phyloP scores from a whole-genome alignment of 1,140 invertebrate genomes.

The Glomeris maerens region DNA sequence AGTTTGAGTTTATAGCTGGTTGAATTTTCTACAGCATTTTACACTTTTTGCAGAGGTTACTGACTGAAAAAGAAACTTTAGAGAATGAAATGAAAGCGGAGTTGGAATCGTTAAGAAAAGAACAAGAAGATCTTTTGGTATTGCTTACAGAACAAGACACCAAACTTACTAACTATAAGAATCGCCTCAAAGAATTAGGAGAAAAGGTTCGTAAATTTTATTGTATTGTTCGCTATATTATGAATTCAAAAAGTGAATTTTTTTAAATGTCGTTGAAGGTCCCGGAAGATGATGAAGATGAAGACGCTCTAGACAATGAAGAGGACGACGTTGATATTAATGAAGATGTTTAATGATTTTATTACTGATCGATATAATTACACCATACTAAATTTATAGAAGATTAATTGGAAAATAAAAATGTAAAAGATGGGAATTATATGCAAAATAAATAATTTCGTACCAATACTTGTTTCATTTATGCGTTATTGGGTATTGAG shows the following conservation, averaged over 20 bases:
- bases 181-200: slow-evolving; percentile 49
- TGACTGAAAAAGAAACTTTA: slow-evolving; percentile 18
- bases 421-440: no score
- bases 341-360: slow-evolving; percentile 14
- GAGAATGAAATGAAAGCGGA: slow-evolving; percentile 30
- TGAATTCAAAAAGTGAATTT: background rate
- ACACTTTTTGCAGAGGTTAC: slow-evolving; percentile 7
- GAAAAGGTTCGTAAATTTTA: slow-evolving; percentile 38
- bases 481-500: no score
- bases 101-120: slow-evolving; percentile 57
- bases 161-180: slow-evolving; percentile 55
- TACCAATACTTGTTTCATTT: no score
- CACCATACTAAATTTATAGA: no score
- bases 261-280: slow-evolving; percentile 10
- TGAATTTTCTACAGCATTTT: background rate
- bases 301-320: slow-evolving; percentile 22
- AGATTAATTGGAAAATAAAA: no score
- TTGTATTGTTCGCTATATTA: background rate
- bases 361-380: no score
- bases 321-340: slow-evolving; percentile 21
- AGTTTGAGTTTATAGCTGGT: slow-evolving; percentile 1
- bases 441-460: no score
- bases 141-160: slow-evolving; percentile 68
- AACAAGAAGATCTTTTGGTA: slow-evolving; percentile 79
- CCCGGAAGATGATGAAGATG: slow-evolving; percentile 25